phyloP scores from a whole-genome alignment of 2,888 invertebrate genomes.

The Drosophila setosimentum region DNA sequence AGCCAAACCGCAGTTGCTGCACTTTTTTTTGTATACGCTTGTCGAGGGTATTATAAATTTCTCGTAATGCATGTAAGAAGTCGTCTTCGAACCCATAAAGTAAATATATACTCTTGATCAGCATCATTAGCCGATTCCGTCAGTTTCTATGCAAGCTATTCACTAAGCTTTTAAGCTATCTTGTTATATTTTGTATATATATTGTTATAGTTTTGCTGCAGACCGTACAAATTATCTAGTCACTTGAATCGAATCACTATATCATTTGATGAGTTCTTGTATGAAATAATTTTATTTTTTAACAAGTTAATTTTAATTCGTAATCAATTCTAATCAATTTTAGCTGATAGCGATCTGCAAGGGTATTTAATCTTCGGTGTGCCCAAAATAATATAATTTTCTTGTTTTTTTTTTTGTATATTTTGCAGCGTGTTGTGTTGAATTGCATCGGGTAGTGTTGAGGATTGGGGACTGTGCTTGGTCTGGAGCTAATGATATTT shows the following conservation, averaged over 20 bases:
- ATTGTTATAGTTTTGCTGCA: neutral
- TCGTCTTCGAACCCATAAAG: neutral
- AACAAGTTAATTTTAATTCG: neutral
- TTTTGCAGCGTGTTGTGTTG: neutral
- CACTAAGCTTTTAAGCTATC: neutral
- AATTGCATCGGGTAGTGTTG: neutral
- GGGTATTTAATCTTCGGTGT: neutral
- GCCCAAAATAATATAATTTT: neutral
- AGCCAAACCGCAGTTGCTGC: constrained; percentile 32
- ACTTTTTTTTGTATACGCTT: constrained; percentile 5
- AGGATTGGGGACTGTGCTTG: constrained; percentile 14
- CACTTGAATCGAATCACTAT: too few relatives aligned
- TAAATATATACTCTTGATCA: neutral
- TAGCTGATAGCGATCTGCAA: neutral
- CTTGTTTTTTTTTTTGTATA: neutral
- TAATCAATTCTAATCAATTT: neutral
- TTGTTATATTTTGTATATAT: neutral
- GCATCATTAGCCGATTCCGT: neutral
- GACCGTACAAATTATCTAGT: neutral
- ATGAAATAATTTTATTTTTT: too few relatives aligned
- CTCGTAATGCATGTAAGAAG: neutral
- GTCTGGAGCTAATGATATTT: constrained; percentile 72
- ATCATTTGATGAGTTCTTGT: too few relatives aligned
- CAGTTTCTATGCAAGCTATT: neutral
- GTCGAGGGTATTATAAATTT: neutral